Percentiles rank a stretch among this genome's conserved stretches.
These are phyloP conservation scores for Tetragonisca angustula DNA, from an alignment of 2,888 invertebrate species.

Conservation along the genomic window DNA sequence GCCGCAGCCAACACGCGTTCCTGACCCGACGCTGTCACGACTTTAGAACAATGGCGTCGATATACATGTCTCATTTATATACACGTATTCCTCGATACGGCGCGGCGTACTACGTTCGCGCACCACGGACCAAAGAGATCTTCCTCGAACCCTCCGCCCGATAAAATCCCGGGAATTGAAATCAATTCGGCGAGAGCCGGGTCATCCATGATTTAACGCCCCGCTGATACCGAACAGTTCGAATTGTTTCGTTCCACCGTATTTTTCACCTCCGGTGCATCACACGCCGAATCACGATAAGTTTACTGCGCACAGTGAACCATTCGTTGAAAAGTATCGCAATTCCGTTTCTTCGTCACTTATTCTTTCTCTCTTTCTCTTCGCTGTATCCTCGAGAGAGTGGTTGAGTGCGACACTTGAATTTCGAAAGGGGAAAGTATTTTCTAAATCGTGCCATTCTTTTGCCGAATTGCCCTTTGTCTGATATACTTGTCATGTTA, in stretches of 20 bases:
- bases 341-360: background rate
- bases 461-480: too few species aligned
- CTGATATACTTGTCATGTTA: too few species aligned
- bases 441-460: too few species aligned
- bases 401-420: too few species aligned
- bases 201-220: conserved; percentile 66
- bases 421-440: too few species aligned
- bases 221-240: conserved; percentile 57
- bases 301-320: background rate
- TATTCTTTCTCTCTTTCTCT: background rate
- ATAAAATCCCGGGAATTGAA: conserved; percentile 72
- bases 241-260: conserved; percentile 59
- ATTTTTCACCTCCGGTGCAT: conserved; percentile 26
- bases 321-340: conserved; percentile 2
- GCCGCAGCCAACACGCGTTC: conserved; percentile 79
- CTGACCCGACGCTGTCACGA: conserved; percentile 83
- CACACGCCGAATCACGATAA: conserved; percentile 8
- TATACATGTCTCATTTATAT: conserved; percentile 82
- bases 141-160: conserved; percentile 57
- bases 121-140: conserved; percentile 47
- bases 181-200: conserved; percentile 67
- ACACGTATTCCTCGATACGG: conserved; percentile 74
- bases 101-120: conserved; percentile 54
- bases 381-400: too few species aligned
- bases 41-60: conserved; percentile 82